Evolutionary conservation across 1,140 invertebrate genomes (phyloP).

Genomic region (Neodiprion lecontei): DNA sequence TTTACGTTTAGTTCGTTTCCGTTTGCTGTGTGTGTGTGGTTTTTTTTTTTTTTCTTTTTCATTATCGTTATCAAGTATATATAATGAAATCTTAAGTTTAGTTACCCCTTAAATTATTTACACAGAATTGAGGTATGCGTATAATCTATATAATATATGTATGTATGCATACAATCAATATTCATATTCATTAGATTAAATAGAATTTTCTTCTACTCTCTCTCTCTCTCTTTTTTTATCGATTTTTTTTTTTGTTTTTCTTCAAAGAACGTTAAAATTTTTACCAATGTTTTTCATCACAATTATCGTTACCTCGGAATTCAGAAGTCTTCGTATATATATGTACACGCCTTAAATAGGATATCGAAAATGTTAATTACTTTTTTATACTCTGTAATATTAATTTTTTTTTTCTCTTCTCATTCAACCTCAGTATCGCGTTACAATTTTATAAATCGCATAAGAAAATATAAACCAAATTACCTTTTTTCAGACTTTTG

Average conservation of each 20-base stretch:
- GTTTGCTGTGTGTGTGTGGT: too few relatives aligned
- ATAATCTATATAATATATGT: not conserved
- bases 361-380: not conserved
- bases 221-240: not conserved
- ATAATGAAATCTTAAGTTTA: too few relatives aligned
- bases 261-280: not conserved
- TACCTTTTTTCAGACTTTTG: constrained; percentile 33
- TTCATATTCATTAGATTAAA: too few relatives aligned
- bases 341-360: not conserved
- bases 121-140: constrained; percentile 22
- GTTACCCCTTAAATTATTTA: constrained; percentile 19
- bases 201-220: not conserved
- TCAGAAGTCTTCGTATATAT: not conserved
- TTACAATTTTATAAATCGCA: constrained; percentile 22
- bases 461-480: constrained; percentile 38
- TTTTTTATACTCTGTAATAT: not conserved
- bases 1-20: not conserved
- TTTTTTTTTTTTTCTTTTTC: too few relatives aligned
- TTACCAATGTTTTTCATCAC: too few relatives aligned
- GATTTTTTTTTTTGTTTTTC: not conserved
- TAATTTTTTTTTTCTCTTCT: not conserved
- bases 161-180: not conserved
- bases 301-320: not conserved
- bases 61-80: too few relatives aligned
- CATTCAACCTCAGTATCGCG: not conserved